Percentiles rank a stretch among this genome's conserved stretches.
These are phyloP conservation scores for Sciaenops ocellatus DNA, from an alignment of 2,797 vertebrate species.

Conservation along the genomic window DNA sequence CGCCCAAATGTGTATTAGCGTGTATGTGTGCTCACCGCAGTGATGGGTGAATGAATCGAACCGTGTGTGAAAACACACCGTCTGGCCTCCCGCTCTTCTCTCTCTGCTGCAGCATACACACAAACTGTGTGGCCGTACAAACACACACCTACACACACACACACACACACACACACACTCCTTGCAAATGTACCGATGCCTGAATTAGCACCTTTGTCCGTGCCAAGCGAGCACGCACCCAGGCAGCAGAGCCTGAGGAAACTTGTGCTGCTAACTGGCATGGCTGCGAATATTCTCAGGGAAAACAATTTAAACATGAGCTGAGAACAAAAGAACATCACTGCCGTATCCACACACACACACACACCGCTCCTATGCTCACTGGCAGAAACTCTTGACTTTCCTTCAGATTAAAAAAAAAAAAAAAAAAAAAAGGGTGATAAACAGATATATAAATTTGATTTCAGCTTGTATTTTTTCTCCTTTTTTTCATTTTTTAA, in stretches of 20 bases:
- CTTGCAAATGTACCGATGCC: conserved; percentile 48
- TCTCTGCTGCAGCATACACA: conserved; percentile 33
- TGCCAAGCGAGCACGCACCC: conserved; percentile 56
- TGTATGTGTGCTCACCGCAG: conserved; percentile 52
- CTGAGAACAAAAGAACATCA: conserved; percentile 33
- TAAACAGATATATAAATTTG: conserved; percentile 41
- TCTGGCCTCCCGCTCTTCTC: conserved; percentile 58
- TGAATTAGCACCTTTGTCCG: conserved; percentile 68
- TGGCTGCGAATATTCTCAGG: conserved; percentile 32
- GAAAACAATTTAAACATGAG: conserved; percentile 49
- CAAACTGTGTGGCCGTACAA: conserved; percentile 26
- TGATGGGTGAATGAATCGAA: conserved; percentile 73
- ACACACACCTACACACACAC: conserved; percentile 35
- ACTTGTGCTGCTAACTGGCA: conserved; percentile 27
- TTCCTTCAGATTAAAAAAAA: conserved; percentile 36
- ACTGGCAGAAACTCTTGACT: conserved; percentile 46
- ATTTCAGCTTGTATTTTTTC: conserved; percentile 44
- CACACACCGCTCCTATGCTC: conserved; percentile 20
- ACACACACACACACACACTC: conserved; percentile 31
- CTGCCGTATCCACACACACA: conserved; percentile 2
- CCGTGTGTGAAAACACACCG: conserved; percentile 65
- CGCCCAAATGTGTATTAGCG: conserved; percentile 59
- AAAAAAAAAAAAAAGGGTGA: neutral
- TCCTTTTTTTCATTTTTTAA: conserved; percentile 29
- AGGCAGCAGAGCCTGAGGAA: conserved; percentile 49